Evolutionary conservation across 2,113 vertebrate species (phyloP).

Genomic region (Cromileptes altivelis): DNA sequence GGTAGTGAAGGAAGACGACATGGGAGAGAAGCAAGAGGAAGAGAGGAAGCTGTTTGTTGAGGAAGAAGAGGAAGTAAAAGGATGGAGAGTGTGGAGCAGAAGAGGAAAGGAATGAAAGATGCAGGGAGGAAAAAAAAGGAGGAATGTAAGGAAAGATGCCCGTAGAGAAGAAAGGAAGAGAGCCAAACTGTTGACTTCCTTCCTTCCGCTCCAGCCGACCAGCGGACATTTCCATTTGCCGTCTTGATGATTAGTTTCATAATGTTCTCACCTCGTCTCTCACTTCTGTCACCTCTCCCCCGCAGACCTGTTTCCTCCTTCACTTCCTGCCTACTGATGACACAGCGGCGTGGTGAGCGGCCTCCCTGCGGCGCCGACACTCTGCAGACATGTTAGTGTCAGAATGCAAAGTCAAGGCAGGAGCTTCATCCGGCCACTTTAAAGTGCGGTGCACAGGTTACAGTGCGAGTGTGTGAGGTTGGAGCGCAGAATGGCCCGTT

Average conservation of each 20-base stretch:
- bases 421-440: neutral
- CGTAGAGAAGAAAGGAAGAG: too few relatives aligned
- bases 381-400: neutral
- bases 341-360: neutral
- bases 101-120: neutral
- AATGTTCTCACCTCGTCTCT: neutral
- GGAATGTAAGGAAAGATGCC: too few relatives aligned
- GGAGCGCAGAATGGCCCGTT: constrained; percentile 27
- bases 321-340: neutral
- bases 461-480: neutral
- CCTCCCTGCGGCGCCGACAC: neutral
- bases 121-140: too few relatives aligned
- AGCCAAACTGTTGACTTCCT: too few relatives aligned
- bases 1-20: too few relatives aligned
- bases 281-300: constrained; percentile 1
- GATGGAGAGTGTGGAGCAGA: too few relatives aligned
- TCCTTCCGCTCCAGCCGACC: neutral
- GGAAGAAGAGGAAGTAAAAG: too few relatives aligned
- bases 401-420: neutral
- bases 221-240: neutral
- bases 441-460: constrained; percentile 14
- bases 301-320: neutral
- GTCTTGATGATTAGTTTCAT: neutral
- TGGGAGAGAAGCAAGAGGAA: too few relatives aligned
- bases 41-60: too few relatives aligned